Evolutionary conservation across 2,113 vertebrate species (phyloP), one percentile per base, ranked within the genome.

Genomic region (Phaethornis superciliosus): DNA sequence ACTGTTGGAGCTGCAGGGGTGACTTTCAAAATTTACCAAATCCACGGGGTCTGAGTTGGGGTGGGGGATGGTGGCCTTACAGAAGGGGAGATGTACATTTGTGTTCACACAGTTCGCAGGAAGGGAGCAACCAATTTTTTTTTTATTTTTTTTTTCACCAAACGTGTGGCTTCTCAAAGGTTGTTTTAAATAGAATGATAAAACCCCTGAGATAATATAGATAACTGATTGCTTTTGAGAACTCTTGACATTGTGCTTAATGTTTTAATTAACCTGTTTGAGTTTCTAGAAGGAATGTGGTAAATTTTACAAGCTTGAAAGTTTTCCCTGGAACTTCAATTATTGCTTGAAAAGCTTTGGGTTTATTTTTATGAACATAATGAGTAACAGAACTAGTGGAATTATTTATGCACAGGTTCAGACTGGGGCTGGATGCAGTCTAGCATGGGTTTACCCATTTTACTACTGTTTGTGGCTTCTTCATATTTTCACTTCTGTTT

Each of bases 401-500:
- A 77, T 84, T 93, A 32, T 10, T 13, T 88, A 28, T 44, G 54
- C 49, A 75, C 74, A 44, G 93, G 65, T 93, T 95, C 84, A 89
- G 58, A 46, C 42, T 1, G 4, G 47, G 81, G 32, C 72, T 90
- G 85, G 68, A 85, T 94, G 42, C 6, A 22, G 58, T 69, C 81
- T 96, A 82, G 49, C n/a, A 14, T 3, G 44, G 27, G 30, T 81
- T 97, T 91, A 87, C 28, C 30, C 8, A 33, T 75, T 90, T 95
- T 69, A 47, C 89, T 84, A 78, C 54, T 59, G 30, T 59, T 86
- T 94, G 84, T 90, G 87, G 37, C 68, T 93, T 85, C 78, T 95
- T 91, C 30, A 20, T 47, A 16, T 90, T 96, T 96, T 96, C 17
- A 30, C 35, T 91, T 93, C 81, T 95, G 58, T 85, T 90, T 24